Percentiles rank a stretch among this genome's conserved stretches.
phyloP scores from a whole-genome alignment of 64 coral and sea anemone species.

The Actinia equina region DNA sequence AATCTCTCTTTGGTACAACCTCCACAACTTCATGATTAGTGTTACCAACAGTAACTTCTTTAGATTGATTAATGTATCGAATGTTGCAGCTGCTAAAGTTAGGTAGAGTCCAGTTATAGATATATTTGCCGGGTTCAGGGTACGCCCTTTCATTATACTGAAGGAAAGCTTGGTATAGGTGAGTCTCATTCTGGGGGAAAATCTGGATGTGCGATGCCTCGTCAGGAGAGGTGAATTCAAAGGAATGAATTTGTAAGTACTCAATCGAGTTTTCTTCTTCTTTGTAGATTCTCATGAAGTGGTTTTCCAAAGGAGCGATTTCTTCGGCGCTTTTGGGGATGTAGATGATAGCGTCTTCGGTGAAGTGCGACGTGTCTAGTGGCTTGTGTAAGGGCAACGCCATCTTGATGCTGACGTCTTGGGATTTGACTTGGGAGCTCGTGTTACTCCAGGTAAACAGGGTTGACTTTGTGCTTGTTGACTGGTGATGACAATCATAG shows the following conservation, averaged over 20 bases:
- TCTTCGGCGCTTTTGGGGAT: slow-evolving; percentile 44
- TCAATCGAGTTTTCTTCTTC: not conserved
- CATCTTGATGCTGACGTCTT: slow-evolving; percentile 21
- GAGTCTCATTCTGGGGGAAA: slow-evolving; percentile 35
- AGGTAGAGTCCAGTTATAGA: slow-evolving; percentile 75
- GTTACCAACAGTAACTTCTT: not conserved
- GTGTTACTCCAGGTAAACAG: slow-evolving; percentile 52
- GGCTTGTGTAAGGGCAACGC: not conserved
- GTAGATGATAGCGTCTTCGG: slow-evolving; percentile 18
- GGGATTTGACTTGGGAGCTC: slow-evolving; percentile 41
- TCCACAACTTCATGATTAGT: not conserved
- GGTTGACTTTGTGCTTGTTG: not conserved
- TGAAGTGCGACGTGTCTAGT: slow-evolving; percentile 59
- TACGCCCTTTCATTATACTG: slow-evolving; percentile 38
- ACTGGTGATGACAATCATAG: not conserved
- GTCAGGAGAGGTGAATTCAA: slow-evolving; percentile 38
- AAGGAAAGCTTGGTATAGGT: slow-evolving; percentile 28
- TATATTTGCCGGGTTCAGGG: slow-evolving; percentile 26
- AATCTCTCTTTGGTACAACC: slow-evolving; percentile 34
- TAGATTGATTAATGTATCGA: slow-evolving; percentile 23
- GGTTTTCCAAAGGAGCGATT: slow-evolving; percentile 10
- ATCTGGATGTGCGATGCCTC: slow-evolving; percentile 63
- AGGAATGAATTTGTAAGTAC: slow-evolving; percentile 52
- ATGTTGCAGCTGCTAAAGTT: slow-evolving; percentile 53
- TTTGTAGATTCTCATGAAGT: slow-evolving; percentile 26